Evolutionary conservation across 2,797 vertebrate species (phyloP).

Genomic region (Xiphophorus birchmanni): DNA sequence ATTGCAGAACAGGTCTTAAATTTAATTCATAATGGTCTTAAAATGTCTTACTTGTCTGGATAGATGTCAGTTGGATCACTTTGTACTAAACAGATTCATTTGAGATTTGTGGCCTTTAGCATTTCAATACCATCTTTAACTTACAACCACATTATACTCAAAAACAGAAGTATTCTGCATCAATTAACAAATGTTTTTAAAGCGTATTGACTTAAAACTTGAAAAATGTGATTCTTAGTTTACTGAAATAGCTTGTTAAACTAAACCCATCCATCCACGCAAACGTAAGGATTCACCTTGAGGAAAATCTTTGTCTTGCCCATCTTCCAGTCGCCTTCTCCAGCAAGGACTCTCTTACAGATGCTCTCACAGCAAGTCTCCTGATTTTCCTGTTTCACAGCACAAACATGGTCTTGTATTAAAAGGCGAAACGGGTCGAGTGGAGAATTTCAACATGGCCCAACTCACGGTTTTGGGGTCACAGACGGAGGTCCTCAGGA

Average conservation of each 20-base stretch:
- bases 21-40: background rate
- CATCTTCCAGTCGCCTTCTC: slow-evolving; percentile 88
- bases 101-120: background rate
- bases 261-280: background rate
- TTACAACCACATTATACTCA: background rate
- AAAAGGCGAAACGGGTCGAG: background rate
- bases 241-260: background rate
- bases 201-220: background rate
- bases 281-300: slow-evolving; percentile 81
- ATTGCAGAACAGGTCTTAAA: too few relatives aligned
- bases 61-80: background rate
- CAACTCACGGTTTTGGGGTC: slow-evolving; percentile 75
- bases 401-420: background rate
- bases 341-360: slow-evolving; percentile 77
- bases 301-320: slow-evolving; percentile 96
- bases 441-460: background rate
- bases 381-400: slow-evolving; percentile 74
- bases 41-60: background rate
- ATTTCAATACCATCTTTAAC: background rate
- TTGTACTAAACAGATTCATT: background rate
- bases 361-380: slow-evolving; percentile 85
- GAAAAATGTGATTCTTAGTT: background rate
- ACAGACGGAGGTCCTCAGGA: slow-evolving; percentile 80
- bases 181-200: background rate
- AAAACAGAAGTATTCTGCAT: background rate